phyloP scores from a whole-genome alignment of 1,140 invertebrate genomes.

The Bemisia tabaci region DNA sequence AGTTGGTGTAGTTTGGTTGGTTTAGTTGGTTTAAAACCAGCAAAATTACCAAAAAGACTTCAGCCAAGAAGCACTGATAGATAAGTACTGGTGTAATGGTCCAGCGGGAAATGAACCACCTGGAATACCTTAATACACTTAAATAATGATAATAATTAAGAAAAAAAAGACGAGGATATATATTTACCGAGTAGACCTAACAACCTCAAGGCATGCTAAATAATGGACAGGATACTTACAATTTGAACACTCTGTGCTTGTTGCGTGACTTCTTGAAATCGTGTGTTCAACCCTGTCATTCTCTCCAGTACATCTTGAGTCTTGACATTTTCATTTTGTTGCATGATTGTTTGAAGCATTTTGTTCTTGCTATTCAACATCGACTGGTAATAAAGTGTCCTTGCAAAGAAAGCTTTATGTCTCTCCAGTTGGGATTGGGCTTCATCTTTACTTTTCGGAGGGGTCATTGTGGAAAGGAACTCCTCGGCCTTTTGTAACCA shows the following conservation, averaged over 20 bases:
- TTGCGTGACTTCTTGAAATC: constrained; percentile 59
- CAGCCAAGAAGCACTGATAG: too few species aligned
- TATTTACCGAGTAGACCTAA: too few species aligned
- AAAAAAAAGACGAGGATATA: too few species aligned
- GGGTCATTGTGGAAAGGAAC: constrained; percentile 44
- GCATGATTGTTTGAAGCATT: constrained; percentile 71
- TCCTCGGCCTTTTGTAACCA: constrained; percentile 77
- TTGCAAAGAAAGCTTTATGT: constrained; percentile 76
- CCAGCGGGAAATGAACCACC: too few species aligned
- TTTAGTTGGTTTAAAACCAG: too few species aligned
- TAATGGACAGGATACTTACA: too few species aligned
- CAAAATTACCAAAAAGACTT: too few species aligned
- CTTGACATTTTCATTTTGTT: constrained; percentile 29
- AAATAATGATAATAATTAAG: too few species aligned
- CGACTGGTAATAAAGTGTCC: constrained; percentile 78
- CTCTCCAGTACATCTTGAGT: constrained; percentile 53
- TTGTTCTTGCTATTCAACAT: constrained; percentile 92
- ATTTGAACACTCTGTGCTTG: constrained; percentile 63
- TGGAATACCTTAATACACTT: too few species aligned
- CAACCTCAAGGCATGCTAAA: too few species aligned
- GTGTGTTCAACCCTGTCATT: constrained; percentile 69
- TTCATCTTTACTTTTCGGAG: constrained; percentile 54
- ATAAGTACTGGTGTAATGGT: too few species aligned
- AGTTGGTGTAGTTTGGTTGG: too few species aligned
- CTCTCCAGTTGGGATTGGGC: constrained; percentile 59